A percentile compares a stretch with the other conserved stretches of the same genome.
Evolutionary conservation across 2,888 invertebrate species (phyloP).

Genomic region (Aethes cnicana): DNA sequence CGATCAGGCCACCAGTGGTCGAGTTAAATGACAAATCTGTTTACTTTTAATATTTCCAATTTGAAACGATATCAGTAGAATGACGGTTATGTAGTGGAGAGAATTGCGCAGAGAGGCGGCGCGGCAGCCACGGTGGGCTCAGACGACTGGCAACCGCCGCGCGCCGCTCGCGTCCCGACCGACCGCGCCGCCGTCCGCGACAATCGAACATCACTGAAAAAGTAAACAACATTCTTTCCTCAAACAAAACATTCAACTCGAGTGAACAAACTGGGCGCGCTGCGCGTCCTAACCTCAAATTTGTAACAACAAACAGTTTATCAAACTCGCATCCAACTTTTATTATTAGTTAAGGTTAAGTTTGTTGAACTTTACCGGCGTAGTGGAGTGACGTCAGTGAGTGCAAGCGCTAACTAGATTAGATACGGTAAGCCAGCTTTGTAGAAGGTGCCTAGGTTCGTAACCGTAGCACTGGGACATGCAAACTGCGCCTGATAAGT

Average conservation of each 20-base stretch:
- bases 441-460: slow-evolving; percentile 46
- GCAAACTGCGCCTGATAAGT: slow-evolving; percentile 44
- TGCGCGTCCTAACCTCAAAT: neutral
- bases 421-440: slow-evolving; percentile 64
- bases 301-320: slow-evolving; percentile 6
- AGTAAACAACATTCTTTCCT: slow-evolving; percentile 33
- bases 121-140: slow-evolving; percentile 49
- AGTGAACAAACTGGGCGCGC: slow-evolving; percentile 1
- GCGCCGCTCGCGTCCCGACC: slow-evolving; percentile 54
- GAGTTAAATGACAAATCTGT: too few species aligned
- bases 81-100: slow-evolving; percentile 1
- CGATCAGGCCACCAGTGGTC: too few species aligned
- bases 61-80: slow-evolving; percentile 9
- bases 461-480: slow-evolving; percentile 42
- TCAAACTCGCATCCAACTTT: slow-evolving; percentile 36
- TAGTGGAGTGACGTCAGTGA: slow-evolving; percentile 68
- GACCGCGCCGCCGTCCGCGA: slow-evolving; percentile 37
- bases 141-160: slow-evolving; percentile 62
- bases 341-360: slow-evolving; percentile 53
- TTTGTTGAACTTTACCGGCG: slow-evolving; percentile 76
- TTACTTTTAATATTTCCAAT: neutral
- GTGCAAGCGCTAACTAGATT: slow-evolving; percentile 72
- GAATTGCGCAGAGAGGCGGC: slow-evolving; percentile 12
- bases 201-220: slow-evolving; percentile 44
- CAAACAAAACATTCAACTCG: slow-evolving; percentile 8